These are phyloP conservation scores for Eupithecia insigniata DNA, from an alignment of 2,888 invertebrate species.

Conservation along the genomic window DNA sequence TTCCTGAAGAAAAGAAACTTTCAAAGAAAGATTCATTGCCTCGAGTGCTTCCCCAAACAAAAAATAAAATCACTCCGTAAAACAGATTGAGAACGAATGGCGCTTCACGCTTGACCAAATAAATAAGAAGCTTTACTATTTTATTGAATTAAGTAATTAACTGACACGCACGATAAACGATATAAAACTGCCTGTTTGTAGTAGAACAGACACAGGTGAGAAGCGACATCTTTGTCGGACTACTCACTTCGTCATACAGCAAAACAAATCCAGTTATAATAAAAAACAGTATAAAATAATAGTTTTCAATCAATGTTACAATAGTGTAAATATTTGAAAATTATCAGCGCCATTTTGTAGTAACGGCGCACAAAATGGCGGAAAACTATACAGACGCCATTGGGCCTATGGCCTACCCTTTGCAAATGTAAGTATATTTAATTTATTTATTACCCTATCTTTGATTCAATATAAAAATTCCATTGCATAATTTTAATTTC, in stretches of 20 bases:
- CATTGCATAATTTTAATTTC: not conserved
- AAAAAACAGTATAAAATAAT: constrained; percentile 7
- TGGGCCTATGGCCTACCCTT: constrained; percentile 75
- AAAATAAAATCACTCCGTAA: constrained; percentile 50
- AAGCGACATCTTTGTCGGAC: constrained; percentile 82
- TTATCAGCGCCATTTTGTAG: constrained; percentile 62
- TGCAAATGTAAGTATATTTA: constrained; percentile 73
- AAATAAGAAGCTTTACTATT: constrained; percentile 78
- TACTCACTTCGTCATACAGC: constrained; percentile 81
- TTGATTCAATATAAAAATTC: not conserved
- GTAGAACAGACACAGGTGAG: constrained; percentile 72
- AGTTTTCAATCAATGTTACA: constrained; percentile 55
- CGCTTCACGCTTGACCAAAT: constrained; percentile 76
- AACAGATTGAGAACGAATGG: constrained; percentile 73
- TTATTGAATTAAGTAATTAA: constrained; percentile 85
- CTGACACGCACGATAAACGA: constrained; percentile 75
- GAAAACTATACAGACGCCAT: constrained; percentile 69
- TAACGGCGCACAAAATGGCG: constrained; percentile 71
- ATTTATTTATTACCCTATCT: not conserved
- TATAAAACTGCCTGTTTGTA: constrained; percentile 67
- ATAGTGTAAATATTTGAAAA: constrained; percentile 45
- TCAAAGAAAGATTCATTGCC: constrained; percentile 26
- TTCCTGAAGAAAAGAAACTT: constrained; percentile 21
- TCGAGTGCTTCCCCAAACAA: constrained; percentile 27
- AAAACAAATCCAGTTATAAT: not conserved